These are phyloP conservation scores for Phainopepla nitens DNA, from an alignment of 2,113 vertebrate species.

Conservation along the genomic window DNA sequence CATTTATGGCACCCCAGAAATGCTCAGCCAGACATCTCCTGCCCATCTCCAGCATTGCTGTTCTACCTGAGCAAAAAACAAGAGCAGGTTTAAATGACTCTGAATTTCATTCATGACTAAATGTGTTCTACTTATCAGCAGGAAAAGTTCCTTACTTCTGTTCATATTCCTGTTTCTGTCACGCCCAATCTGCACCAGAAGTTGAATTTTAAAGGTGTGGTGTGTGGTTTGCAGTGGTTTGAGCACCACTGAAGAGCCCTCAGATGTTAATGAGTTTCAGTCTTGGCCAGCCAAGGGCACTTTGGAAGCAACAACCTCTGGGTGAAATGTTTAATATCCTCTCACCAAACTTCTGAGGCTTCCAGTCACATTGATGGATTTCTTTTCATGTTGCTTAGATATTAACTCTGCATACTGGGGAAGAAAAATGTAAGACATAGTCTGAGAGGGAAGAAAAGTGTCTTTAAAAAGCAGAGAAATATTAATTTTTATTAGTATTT, in stretches of 20 bases:
- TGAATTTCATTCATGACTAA: not conserved
- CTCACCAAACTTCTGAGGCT: slow-evolving; percentile 18
- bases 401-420: slow-evolving; percentile 38
- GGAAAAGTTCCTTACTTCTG: not conserved
- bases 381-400: slow-evolving; percentile 35
- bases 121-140: not conserved
- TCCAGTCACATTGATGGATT: slow-evolving; percentile 39
- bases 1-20: not conserved
- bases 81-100: not conserved
- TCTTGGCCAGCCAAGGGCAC: not conserved
- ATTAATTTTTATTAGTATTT: slow-evolving; percentile 55
- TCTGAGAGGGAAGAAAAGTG: not conserved
- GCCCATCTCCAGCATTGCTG: not conserved
- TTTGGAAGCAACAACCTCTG: slow-evolving; percentile 7
- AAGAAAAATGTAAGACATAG: not conserved
- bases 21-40: not conserved
- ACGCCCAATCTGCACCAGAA: not conserved
- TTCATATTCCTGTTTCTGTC: not conserved
- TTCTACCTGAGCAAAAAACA: not conserved
- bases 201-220: not conserved
- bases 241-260: not conserved
- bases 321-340: slow-evolving; percentile 16
- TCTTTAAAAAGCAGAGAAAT: slow-evolving; percentile 13
- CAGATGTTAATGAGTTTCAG: slow-evolving; percentile 36
- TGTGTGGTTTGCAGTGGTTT: no score